Percentiles rank a stretch among this genome's conserved stretches.
Conservation (phyloP, 2,113 vertebrate genomes). For the Laterallus jamaicensis region DNA sequence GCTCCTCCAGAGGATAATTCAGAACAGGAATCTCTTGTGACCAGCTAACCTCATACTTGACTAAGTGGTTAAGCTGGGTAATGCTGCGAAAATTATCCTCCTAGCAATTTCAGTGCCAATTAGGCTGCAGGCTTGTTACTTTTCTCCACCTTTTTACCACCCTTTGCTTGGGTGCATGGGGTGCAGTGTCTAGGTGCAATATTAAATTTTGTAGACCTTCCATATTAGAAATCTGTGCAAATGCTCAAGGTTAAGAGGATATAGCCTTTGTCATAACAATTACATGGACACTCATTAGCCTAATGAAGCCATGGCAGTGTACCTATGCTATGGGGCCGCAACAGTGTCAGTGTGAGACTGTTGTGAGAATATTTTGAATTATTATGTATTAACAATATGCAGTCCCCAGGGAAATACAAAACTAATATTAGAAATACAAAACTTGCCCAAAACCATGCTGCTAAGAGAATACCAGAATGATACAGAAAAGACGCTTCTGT, state of each 20-base stretch:
- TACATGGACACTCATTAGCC: not conserved
- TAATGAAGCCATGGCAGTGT: not conserved
- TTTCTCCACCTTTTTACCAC: not conserved
- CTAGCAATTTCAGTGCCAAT: not conserved
- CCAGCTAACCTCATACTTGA: not conserved
- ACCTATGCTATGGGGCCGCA: not conserved
- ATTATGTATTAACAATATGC: not conserved
- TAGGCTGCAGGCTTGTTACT: not conserved
- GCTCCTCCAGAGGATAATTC: not conserved
- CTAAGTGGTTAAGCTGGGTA: not conserved
- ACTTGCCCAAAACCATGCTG: not conserved
- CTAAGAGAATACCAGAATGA: not conserved
- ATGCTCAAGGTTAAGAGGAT: accelerated
- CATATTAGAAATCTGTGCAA: not conserved
- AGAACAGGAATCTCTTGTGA: not conserved
- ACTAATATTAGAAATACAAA: not conserved
- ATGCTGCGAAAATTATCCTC: not conserved
- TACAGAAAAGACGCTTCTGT: conserved; percentile 18
- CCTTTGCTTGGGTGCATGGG: not conserved
- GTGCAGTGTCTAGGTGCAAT: not conserved
- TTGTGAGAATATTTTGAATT: not conserved
- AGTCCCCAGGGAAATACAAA: conserved; percentile 8
- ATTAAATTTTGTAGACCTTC: not conserved
- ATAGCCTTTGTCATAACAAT: not conserved
- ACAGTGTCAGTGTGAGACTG: not conserved